Percentiles rank a stretch among this genome's conserved stretches.
Conservation (phyloP, 92 coral and sea anemone genomes). For the Epizoanthus rinbou region DNA sequence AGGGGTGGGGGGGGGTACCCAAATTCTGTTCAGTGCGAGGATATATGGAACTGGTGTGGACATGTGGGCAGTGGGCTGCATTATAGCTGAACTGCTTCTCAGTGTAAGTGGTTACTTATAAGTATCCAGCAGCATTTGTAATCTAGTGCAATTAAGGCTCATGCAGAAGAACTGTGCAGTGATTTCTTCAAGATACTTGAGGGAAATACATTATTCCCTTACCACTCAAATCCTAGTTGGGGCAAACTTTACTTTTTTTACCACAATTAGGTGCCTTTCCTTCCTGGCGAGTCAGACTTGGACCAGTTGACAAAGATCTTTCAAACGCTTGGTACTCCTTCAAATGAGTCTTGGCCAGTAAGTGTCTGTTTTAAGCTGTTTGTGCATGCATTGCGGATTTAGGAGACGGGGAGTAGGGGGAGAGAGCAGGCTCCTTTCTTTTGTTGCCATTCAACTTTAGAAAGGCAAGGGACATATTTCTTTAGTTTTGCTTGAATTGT, state of each 20-base stretch:
- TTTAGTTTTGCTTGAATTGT: no score
- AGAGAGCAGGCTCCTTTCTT: no score
- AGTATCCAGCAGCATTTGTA: no score
- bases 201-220: no score
- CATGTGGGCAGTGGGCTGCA: slow-evolving; percentile 99
- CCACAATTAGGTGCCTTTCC: slow-evolving; percentile 80
- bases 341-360: slow-evolving; percentile 98
- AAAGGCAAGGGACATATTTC: no score
- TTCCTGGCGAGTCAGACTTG: slow-evolving; percentile 92
- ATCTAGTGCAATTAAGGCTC: no score
- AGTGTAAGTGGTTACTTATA: no score
- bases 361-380: slow-evolving; percentile 35
- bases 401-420: no score
- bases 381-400: neutral
- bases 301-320: slow-evolving; percentile 94
- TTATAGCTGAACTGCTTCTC: slow-evolving; percentile 91
- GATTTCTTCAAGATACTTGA: no score
- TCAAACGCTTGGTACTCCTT: slow-evolving; percentile 93
- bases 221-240: neutral
- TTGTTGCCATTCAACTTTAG: no score
- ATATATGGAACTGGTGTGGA: slow-evolving; percentile 99
- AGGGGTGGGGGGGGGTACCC: neutral
- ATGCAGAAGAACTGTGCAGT: no score
- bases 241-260: neutral
- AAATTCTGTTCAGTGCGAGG: slow-evolving; percentile 91